Base-by-base conservation (phyloP, 1,140 invertebrate species). In the Trichonephila inaurata region DNA sequence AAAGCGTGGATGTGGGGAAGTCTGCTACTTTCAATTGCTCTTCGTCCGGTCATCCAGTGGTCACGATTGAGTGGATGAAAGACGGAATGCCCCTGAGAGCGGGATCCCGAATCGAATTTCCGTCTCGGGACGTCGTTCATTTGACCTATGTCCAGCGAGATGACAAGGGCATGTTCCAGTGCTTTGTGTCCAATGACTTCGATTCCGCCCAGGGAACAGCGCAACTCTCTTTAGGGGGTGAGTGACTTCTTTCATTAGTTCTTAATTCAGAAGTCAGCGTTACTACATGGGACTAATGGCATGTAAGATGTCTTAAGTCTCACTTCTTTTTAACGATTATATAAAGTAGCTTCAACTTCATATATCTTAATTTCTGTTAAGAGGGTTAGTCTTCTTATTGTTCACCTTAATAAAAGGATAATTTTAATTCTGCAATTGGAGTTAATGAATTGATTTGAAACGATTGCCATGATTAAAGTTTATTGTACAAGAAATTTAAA, bases 1-100 rank as follows among this genome's bases (percentile, higher is more conserved):
- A 92, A 95, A 97, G 98, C 93, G 97, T 98, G 18, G 97, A 98
- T 93, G 97, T 98, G 14, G 98, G 98, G 86, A 97, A 98, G 95
- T 97, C 97, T 95, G 97, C 98, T 64, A 97, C 96, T 94, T 98
- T 99, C 95, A 97, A 98, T 95, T 99, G 98, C 96, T 97, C 97
- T 95, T 97, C 98, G n/a, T 97, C 97, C 44, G 98, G 98, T 8
- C 97, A 97, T 96, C 98, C 98, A 1, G 96, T 98, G 77, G 97
- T 97, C 82, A 96, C 97, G 94, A 97, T 98, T 89, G 97, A 97
- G 86, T 99, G 98, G 98, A 72, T 92, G 72, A 94, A 95, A 72
- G 94, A 95, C 83, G 62, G 77, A 51, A 85, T 88, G 72, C 90
- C 91, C 24, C 61, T 95, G 44, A 89, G 93, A 44, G 85, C 77